Percentiles rank a stretch among this genome's conserved stretches.
These are phyloP conservation scores for Chelon labrosus DNA, from an alignment of 2,797 vertebrate genomes.

Conservation along the genomic window DNA sequence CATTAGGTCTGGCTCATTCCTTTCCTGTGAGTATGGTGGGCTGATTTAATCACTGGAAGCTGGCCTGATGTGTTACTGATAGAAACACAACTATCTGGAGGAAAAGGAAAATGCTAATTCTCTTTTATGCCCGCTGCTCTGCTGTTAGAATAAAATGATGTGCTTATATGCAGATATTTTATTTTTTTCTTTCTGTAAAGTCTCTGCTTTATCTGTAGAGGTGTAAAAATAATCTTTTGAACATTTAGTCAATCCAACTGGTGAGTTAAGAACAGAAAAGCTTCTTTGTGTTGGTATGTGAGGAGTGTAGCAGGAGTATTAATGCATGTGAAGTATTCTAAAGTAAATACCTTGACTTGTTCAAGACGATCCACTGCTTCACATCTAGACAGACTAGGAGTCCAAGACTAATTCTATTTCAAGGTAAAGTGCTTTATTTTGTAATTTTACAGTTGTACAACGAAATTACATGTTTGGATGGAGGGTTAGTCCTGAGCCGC, in stretches of 20 bases:
- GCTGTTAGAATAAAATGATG: conserved; percentile 10
- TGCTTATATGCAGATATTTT: conserved; percentile 6
- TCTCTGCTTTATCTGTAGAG: not conserved
- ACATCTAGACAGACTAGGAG: too few species aligned
- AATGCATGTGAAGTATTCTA: too few species aligned
- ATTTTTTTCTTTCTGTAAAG: conserved; percentile 17
- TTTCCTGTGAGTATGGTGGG: conserved; percentile 6
- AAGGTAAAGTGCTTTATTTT: too few species aligned
- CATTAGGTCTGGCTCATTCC: conserved; percentile 27
- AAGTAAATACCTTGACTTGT: too few species aligned
- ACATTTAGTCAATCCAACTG: not conserved
- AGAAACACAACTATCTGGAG: conserved; percentile 7
- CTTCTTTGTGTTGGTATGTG: not conserved
- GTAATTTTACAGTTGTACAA: too few species aligned
- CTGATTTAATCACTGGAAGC: conserved; percentile 25
- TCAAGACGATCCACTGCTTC: too few species aligned
- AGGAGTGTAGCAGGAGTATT: not conserved
- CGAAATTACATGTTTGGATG: too few species aligned
- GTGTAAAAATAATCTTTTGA: conserved; percentile 4
- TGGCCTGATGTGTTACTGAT: conserved; percentile 21
- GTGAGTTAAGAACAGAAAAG: conserved; percentile 4
- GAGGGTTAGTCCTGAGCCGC: too few species aligned
- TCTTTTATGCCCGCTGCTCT: conserved; percentile 23
- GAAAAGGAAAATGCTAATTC: conserved; percentile 26
- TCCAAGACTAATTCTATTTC: too few species aligned